Evolutionary conservation across 2,888 invertebrate genomes (phyloP).

Genomic region (Cerastis leucographa): DNA sequence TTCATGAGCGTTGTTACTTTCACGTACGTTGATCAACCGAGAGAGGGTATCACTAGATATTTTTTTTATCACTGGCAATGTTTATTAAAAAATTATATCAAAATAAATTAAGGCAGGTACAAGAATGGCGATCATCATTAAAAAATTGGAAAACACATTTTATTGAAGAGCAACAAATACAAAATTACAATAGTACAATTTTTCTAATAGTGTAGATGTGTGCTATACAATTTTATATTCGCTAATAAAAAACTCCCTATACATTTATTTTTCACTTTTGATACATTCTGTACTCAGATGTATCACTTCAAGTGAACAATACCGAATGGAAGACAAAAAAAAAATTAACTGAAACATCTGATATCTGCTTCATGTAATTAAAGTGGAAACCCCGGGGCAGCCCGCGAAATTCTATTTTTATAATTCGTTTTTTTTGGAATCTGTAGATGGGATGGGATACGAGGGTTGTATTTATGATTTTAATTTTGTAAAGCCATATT

Average conservation of each 20-base stretch:
- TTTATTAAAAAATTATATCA: background rate
- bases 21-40: background rate
- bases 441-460: too few species aligned
- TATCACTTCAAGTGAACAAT: background rate
- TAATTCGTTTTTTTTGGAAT: too few species aligned
- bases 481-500: too few species aligned
- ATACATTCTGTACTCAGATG: background rate
- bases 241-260: background rate
- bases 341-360: background rate
- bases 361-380: background rate
- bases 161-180: slow-evolving; percentile 2
- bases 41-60: background rate
- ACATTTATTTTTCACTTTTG: background rate
- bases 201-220: background rate
- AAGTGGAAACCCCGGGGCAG: too few species aligned
- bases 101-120: slow-evolving; percentile 4
- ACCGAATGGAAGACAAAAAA: background rate
- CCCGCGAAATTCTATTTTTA: too few species aligned
- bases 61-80: slow-evolving; percentile 5
- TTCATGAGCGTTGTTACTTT: background rate
- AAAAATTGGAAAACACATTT: background rate
- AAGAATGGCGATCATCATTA: background rate
- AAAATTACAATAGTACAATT: slow-evolving; percentile 32
- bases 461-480: too few species aligned
- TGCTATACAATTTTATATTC: slow-evolving; percentile 11